Evolutionary conservation across 2,797 vertebrate genomes (phyloP).

Genomic region (Sparidentex hasta): DNA sequence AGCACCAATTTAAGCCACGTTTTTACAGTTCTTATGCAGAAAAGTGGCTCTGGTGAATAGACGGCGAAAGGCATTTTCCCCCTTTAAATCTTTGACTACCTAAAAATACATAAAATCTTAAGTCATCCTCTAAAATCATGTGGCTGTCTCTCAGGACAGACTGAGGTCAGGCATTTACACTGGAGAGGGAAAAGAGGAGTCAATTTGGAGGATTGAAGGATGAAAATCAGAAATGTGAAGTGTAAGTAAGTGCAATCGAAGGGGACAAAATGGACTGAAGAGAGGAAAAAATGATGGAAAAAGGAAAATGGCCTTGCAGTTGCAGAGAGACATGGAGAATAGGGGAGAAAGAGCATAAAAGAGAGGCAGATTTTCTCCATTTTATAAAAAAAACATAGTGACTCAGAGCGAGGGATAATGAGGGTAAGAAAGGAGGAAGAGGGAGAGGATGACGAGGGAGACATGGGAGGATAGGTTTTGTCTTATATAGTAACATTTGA

Average conservation of each 20-base stretch:
- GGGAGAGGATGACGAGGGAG: background rate
- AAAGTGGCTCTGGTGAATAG: background rate
- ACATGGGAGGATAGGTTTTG: background rate
- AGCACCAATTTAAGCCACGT: background rate
- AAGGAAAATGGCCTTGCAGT: background rate
- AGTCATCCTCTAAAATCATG: background rate
- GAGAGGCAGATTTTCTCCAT: background rate
- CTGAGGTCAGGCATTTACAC: background rate
- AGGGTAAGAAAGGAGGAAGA: background rate
- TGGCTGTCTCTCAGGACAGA: background rate
- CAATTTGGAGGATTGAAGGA: background rate
- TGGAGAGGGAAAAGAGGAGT: background rate
- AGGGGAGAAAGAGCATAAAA: background rate
- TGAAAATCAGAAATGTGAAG: background rate
- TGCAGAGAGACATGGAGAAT: background rate
- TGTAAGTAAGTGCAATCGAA: too few species aligned
- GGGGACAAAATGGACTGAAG: too few species aligned
- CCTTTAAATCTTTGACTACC: background rate
- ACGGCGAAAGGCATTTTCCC: background rate
- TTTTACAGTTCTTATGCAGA: background rate
- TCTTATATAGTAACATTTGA: background rate
- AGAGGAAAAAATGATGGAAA: too few species aligned
- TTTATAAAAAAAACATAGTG: slow-evolving; percentile 6
- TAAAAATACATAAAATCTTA: background rate
- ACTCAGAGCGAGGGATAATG: slow-evolving; percentile 9